Percentiles rank a stretch among this genome's conserved stretches.
These are phyloP conservation scores for Drosophila seguyi DNA, from an alignment of 1,140 invertebrate genomes.

Conservation along the genomic window DNA sequence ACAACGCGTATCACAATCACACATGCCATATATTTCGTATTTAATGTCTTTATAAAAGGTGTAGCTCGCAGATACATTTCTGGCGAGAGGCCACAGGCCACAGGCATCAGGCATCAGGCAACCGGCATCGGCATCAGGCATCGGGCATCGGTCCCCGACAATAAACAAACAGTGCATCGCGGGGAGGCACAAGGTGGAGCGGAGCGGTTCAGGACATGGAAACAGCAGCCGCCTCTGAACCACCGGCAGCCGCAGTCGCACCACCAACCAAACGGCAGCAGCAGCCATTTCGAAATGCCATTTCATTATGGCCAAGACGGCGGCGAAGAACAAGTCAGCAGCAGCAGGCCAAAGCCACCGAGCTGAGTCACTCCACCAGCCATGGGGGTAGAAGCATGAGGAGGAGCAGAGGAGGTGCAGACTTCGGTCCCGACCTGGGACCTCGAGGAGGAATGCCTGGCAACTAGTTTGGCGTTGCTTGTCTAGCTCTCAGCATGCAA, in stretches of 20 bases:
- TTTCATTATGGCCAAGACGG: constrained; percentile 72
- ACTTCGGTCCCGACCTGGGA: constrained; percentile 3
- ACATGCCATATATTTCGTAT: constrained; percentile 81
- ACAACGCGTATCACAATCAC: constrained; percentile 76
- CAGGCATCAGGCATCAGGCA: constrained; percentile 8
- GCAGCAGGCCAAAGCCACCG: constrained; percentile 30
- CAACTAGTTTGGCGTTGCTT: constrained; percentile 69
- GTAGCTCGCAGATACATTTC: constrained; percentile 75
- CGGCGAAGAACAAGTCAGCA: constrained; percentile 35
- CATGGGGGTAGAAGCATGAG: too few species aligned
- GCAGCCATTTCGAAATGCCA: constrained; percentile 80
- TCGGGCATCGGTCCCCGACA: constrained; percentile 35
- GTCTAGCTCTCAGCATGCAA: constrained; percentile 71
- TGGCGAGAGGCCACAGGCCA: constrained; percentile 36
- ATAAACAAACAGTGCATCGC: constrained; percentile 59
- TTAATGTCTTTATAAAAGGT: constrained; percentile 84
- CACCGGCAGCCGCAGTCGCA: constrained; percentile 9
- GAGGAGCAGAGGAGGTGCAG: constrained; percentile 4
- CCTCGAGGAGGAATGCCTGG: constrained; percentile 51
- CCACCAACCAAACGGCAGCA: constrained; percentile 35
- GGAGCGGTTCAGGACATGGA: constrained; percentile 57
- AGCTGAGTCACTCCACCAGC: constrained; percentile 69
- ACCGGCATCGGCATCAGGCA: constrained; percentile 8
- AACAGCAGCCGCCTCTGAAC: constrained; percentile 42
- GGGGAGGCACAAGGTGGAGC: constrained; percentile 9